These are phyloP conservation scores for Streblospio benedicti DNA, from an alignment of 1,140 invertebrate genomes.

Conservation along the genomic window DNA sequence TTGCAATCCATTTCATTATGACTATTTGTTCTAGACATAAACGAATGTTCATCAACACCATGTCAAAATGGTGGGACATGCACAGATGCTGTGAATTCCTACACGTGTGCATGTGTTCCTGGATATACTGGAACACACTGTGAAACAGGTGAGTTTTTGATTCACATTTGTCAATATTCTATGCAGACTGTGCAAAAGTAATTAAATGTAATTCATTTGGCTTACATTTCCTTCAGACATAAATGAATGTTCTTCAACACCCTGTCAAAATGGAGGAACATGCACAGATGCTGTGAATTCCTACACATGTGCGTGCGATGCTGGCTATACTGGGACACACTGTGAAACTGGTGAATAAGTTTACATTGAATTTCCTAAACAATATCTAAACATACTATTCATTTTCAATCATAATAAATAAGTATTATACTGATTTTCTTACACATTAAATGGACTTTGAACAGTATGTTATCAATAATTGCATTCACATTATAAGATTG, in stretches of 20 bases:
- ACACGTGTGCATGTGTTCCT: slow-evolving; percentile 9
- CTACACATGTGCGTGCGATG: slow-evolving; percentile 9
- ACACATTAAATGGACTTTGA: no score
- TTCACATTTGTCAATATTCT: no score
- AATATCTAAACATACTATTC: no score
- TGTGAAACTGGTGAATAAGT: slow-evolving; percentile 15
- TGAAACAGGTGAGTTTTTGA: slow-evolving; percentile 12
- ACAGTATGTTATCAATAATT: no score
- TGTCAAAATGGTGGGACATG: slow-evolving; percentile 14
- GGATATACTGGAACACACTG: slow-evolving; percentile 12
- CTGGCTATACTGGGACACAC: slow-evolving; percentile 9
- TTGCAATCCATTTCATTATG: no score
- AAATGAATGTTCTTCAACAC: slow-evolving; percentile 2
- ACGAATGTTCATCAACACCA: slow-evolving; percentile 4
- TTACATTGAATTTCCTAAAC: no score
- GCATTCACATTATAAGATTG: no score
- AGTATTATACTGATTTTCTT: no score
- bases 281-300: slow-evolving; percentile 12
- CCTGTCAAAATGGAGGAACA: slow-evolving; percentile 11
- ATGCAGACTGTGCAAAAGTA: no score
- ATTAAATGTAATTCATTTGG: no score
- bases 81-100: slow-evolving; percentile 10
- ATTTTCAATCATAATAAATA: no score
- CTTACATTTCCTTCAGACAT: no score
- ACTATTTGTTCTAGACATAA: slow-evolving; percentile 1